Evolutionary conservation across 2,797 vertebrate species (phyloP).

Genomic region (Siniperca undulata): DNA sequence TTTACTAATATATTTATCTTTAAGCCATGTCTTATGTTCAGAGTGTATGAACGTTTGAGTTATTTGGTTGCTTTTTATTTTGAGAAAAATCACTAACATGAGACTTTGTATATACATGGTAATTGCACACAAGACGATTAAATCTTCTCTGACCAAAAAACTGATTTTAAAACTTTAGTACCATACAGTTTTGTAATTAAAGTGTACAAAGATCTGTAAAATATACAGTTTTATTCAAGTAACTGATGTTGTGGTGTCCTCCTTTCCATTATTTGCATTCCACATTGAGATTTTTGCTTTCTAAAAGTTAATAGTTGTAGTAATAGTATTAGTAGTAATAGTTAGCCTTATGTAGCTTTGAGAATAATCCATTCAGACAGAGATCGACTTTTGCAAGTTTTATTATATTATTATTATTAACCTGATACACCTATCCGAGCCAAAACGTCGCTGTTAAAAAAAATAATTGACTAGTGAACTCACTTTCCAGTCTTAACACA

Average conservation of each 20-base stretch:
- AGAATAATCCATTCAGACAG: conserved; percentile 6
- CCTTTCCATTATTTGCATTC: conserved; percentile 41
- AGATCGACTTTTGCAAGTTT: neutral
- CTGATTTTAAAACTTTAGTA: conserved; percentile 95
- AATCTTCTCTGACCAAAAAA: conserved; percentile 99
- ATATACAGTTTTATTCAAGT: conserved; percentile 98
- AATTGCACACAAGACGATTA: conserved; percentile 98
- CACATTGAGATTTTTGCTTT: neutral
- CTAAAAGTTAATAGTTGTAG: neutral
- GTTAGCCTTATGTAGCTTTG: neutral
- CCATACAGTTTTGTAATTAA: conserved; percentile 98
- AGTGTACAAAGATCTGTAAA: conserved; percentile 98
- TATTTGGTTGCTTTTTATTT: conserved; percentile 84
- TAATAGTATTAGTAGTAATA: neutral
- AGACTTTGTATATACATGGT: conserved; percentile 97
- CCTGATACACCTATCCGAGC: too few relatives aligned
- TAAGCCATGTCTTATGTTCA: conserved; percentile 99
- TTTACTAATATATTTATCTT: conserved; percentile 99
- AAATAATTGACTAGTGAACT: neutral
- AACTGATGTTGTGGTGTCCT: conserved; percentile 68
- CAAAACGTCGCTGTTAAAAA: conserved; percentile 21
- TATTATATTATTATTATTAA: conserved; percentile 13
- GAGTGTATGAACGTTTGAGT: conserved; percentile 93
- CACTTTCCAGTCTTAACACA: neutral
- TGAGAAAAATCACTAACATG: conserved; percentile 96